Evolutionary conservation across 2,113 vertebrate genomes (phyloP), one percentile per base, ranked within the genome.

Genomic region (Actinemys pallida): DNA sequence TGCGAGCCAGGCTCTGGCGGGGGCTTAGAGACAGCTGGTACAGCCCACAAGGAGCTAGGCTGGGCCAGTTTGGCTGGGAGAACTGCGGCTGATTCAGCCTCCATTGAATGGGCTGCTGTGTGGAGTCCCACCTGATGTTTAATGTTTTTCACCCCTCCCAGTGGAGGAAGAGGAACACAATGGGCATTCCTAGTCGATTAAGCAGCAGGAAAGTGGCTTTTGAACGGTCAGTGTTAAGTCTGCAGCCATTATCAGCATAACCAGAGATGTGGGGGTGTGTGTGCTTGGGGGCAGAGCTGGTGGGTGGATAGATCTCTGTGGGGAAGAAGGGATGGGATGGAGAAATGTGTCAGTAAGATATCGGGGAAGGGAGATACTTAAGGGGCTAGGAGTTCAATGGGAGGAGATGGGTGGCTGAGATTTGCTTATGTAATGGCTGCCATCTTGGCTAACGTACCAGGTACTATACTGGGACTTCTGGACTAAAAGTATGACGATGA

Each of bases 121-220:
- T 56, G 57, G 57, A 59, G 25, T 29, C 25, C 25, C 25, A 59
- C 11, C 24, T 25, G 56, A 10, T 16, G 59, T 35, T 62, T 29
- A 17, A 14, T 47, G 10, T 5, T n/a, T 22, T 49, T 27, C 69
- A 56, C 10, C 35, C 54, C 50, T 89, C 25, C 59, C 65, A 13
- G 76, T 14, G 45, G 54, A 59, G 88, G 1, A 4, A n/a, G 6
- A 45, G 52, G 52, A 53, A 53, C 47, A 2, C 0, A 0, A 57
- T 1, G 3, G 1, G 69, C 10, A 0, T 0, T 5, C 49, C 0
- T 42, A 0, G 19, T 19, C 1, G 10, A 22, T 14, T 0, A 9
- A 7, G 20, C 0, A 1, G 6, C 3, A 6, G 1, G 0, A 0
- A 39, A 39, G 80, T 1, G 54, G 19, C 8, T 54, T 78, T 29